Evolutionary conservation across 2,113 vertebrate species (phyloP).

Genomic region (Symphodus melops): DNA sequence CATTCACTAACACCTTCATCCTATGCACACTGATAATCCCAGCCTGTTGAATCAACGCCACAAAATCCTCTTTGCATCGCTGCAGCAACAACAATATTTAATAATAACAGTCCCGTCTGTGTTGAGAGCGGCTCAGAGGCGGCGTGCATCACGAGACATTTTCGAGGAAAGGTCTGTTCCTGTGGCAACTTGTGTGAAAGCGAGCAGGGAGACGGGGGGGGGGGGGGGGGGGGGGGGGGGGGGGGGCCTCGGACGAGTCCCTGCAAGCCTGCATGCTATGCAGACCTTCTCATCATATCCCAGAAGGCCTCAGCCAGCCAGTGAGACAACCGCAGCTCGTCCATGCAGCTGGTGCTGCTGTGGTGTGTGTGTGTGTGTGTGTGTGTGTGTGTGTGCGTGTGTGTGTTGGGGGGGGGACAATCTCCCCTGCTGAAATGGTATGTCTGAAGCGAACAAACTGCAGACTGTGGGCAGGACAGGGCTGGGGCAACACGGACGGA

Average conservation of each 20-base stretch:
- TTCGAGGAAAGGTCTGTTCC: conserved; percentile 71
- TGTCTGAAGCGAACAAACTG: conserved; percentile 65
- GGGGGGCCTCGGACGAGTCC: conserved; percentile 75
- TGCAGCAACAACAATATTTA: conserved; percentile 11
- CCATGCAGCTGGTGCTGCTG: conserved; percentile 66
- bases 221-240: conserved; percentile 74
- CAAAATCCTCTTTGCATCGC: neutral
- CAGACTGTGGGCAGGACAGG: conserved; percentile 74
- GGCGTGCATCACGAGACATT: conserved; percentile 68
- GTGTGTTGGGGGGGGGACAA: conserved; percentile 39
- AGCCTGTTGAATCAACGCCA: neutral
- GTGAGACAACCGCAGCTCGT: conserved; percentile 82
- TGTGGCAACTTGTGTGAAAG: conserved; percentile 67
- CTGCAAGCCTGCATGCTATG: conserved; percentile 71
- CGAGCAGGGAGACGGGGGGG: conserved; percentile 60
- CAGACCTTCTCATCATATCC: conserved; percentile 67
- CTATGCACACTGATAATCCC: neutral
- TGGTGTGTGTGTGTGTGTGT: conserved; percentile 16
- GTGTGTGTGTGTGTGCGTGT: conserved; percentile 11
- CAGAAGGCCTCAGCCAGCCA: conserved; percentile 73
- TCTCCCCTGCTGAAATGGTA: conserved; percentile 58
- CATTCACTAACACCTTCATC: neutral
- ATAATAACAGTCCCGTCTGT: conserved; percentile 68
- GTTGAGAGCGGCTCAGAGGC: conserved; percentile 54
- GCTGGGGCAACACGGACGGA: conserved; percentile 39